Conservation (phyloP, 1,140 invertebrate genomes). For the Mercenaria mercenaria region DNA sequence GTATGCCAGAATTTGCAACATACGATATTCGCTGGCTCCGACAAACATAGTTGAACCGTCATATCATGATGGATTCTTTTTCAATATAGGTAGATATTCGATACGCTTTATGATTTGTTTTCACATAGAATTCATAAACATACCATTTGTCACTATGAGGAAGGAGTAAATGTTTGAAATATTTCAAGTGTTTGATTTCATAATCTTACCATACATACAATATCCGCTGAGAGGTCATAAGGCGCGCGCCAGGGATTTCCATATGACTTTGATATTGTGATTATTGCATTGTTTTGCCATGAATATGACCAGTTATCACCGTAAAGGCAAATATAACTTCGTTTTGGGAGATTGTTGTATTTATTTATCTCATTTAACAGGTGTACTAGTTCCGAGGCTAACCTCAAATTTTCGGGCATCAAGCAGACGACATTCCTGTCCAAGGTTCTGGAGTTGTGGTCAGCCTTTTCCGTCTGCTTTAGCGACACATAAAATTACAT, state of each 20-base stretch:
- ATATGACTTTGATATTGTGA: slow-evolving; percentile 56
- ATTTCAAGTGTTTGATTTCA: slow-evolving; percentile 13
- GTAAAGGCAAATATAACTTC: not conserved
- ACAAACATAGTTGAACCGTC: too few species aligned
- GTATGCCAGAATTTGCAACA: too few species aligned
- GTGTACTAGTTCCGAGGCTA: not conserved
- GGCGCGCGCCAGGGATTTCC: slow-evolving; percentile 45
- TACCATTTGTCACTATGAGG: too few species aligned
- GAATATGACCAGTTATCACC: slow-evolving; percentile 34
- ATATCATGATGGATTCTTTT: too few species aligned
- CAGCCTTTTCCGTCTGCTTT: too few species aligned
- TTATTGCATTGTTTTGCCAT: slow-evolving; percentile 61
- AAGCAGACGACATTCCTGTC: not conserved
- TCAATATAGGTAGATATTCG: too few species aligned
- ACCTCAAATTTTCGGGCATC: not conserved
- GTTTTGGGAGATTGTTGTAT: slow-evolving; percentile 44
- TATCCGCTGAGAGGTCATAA: slow-evolving; percentile 16
- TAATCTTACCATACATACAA: slow-evolving; percentile 7
- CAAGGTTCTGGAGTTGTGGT: not conserved
- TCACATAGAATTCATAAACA: too few species aligned
- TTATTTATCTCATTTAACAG: slow-evolving; percentile 38
- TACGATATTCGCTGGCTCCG: too few species aligned
- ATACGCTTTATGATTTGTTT: too few species aligned
- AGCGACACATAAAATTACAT: too few species aligned
- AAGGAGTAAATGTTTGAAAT: not conserved